Base-by-base conservation (phyloP, 2,113 vertebrate genomes). In the Vulpes ferrilata region DNA sequence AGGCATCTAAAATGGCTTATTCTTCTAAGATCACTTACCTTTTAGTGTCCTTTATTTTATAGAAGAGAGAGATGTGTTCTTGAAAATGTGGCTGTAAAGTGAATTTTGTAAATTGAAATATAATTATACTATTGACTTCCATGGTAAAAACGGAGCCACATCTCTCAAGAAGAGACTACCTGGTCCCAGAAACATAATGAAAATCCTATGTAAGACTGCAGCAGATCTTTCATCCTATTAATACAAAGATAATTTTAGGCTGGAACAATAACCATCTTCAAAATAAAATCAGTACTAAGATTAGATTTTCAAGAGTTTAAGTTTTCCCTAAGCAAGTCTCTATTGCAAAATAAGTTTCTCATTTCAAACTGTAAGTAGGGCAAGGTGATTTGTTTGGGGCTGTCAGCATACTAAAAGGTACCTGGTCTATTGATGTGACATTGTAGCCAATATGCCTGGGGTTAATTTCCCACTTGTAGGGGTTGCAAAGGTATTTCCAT, bases 41-140 rank as follows among this genome's bases (percentile, higher is more conserved):
- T 65, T 67, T 85, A 59, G 55, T 32, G 65, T n/a, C 30, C 30
- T 93, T 67, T 86, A 65, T 85, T 64, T 90, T 53, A 59, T 35
- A 85, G 60, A 83, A 55, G 57, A 83, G 4, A 60, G 69, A 84
- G 2, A 69, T 74, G 20, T 32, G 1, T 38, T 90, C 62, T 92
- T 76, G 43, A 71, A 95, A 96, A 88, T 87, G 62, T 64, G 83
- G 27, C 53, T 74, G 12, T 76, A 59, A 92, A 69, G 64, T 76
- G 16, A 92, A 84, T 38, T 96, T 87, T 81, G 27, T 92, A 91
- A 90, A 81, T 65, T 64, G 71, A 92, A 88, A 85, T 67, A 17
- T 90, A 88, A 96, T 94, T 89, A 81, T 35, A 57, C 35, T 69
- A 38, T 64, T 80, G 82, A 71, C 80, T 93, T 81, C 65, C 67